A percentile compares a stretch with the other conserved stretches of the same genome.
These are phyloP conservation scores for Tanytarsus gracilentus DNA, from an alignment of 2,888 invertebrate species.

Conservation along the genomic window DNA sequence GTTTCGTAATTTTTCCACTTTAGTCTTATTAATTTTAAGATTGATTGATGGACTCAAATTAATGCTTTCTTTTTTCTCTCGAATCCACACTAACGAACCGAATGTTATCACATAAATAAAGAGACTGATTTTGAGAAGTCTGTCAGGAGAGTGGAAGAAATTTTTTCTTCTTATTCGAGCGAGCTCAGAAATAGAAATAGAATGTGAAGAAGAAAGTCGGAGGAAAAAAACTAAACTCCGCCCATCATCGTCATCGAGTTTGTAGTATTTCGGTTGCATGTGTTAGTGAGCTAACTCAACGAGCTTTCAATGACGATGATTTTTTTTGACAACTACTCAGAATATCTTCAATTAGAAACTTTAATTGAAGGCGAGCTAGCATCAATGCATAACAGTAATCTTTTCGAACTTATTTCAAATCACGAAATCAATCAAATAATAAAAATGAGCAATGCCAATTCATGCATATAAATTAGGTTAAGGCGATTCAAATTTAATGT, in stretches of 20 bases:
- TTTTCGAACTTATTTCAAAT: background rate
- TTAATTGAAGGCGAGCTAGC: background rate
- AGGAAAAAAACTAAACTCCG: slow-evolving; percentile 12
- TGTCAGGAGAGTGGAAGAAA: slow-evolving; percentile 4
- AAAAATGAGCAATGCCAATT: slow-evolving; percentile 2
- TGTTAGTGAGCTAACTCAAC: background rate
- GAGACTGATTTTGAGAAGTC: slow-evolving; percentile 27
- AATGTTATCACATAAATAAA: slow-evolving; percentile 28
- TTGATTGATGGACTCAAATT: slow-evolving; percentile 28
- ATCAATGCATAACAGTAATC: background rate
- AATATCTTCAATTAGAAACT: background rate
- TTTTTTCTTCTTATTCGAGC: slow-evolving; percentile 1
- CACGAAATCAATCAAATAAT: slow-evolving; percentile 7
- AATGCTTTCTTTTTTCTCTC: slow-evolving; percentile 13
- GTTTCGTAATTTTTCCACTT: slow-evolving; percentile 5
- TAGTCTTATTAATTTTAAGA: slow-evolving; percentile 21
- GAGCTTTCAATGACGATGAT: background rate
- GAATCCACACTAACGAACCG: slow-evolving; percentile 17
- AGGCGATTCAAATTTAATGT: slow-evolving; percentile 8
- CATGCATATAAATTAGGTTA: slow-evolving; percentile 17
- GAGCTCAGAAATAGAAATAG: background rate
- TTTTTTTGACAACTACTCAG: background rate
- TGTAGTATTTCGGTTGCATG: background rate
- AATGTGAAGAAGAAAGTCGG: background rate
- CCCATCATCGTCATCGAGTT: background rate